Evolutionary conservation across 2,797 vertebrate genomes (phyloP).

Genomic region (Phyllotis vaccarum): DNA sequence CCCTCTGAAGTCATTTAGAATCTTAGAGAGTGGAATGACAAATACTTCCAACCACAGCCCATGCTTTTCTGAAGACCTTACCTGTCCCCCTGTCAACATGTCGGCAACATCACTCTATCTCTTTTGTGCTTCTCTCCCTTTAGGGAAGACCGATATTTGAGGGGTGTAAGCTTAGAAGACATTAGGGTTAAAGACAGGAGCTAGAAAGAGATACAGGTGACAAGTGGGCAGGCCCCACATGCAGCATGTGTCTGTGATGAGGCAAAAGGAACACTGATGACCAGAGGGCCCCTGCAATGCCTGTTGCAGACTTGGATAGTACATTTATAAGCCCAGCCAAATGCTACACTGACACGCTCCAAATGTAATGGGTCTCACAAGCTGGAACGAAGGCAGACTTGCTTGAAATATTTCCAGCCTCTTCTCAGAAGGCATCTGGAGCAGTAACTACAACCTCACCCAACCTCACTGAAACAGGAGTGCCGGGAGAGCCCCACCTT

Average conservation of each 20-base stretch:
- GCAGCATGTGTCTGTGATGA: neutral
- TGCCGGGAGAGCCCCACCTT: slow-evolving; percentile 56
- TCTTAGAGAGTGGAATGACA: slow-evolving; percentile 13
- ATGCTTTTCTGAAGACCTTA: neutral
- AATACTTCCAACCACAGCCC: neutral
- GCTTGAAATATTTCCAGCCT: slow-evolving; percentile 82
- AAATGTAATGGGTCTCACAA: slow-evolving; percentile 84
- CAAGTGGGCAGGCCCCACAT: neutral
- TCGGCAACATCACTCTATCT: neutral
- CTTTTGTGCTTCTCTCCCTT: neutral
- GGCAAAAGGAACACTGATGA: neutral
- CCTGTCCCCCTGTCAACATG: neutral
- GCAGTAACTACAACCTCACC: slow-evolving; percentile 53
- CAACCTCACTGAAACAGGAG: slow-evolving; percentile 71
- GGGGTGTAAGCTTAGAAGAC: neutral
- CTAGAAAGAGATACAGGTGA: neutral
- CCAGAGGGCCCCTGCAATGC: slow-evolving; percentile 45
- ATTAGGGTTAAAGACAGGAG: neutral
- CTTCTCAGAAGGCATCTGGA: slow-evolving; percentile 83
- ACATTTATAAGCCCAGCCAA: slow-evolving; percentile 81
- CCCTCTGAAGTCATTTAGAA: neutral
- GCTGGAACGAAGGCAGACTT: slow-evolving; percentile 83
- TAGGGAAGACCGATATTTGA: neutral
- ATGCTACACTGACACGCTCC: slow-evolving; percentile 84
- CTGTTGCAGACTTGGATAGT: slow-evolving; percentile 81